These are phyloP conservation scores for Synergus japonicus DNA, from an alignment of 2,888 invertebrate species.

Conservation along the genomic window DNA sequence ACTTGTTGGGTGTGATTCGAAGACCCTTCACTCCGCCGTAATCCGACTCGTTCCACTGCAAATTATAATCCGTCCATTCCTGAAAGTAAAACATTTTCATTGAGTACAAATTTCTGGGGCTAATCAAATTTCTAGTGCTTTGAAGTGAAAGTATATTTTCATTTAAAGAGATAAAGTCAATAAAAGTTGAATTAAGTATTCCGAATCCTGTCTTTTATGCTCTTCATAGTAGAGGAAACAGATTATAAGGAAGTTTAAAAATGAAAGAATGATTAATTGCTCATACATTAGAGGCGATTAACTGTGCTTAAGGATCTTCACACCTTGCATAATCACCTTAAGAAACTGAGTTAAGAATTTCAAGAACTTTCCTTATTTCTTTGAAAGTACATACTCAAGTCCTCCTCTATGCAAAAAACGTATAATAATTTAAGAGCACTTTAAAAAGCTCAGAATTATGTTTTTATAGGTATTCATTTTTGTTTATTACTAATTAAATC, in stretches of 20 bases:
- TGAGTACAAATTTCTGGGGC: neutral
- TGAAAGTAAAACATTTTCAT: slow-evolving; percentile 74
- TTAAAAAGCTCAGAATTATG: neutral
- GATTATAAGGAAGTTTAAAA: neutral
- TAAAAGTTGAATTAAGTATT: neutral
- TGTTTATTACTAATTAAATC: neutral
- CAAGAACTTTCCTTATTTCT: neutral
- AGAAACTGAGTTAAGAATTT: neutral
- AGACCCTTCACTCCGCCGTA: slow-evolving; percentile 96
- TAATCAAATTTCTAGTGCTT: too few relatives aligned
- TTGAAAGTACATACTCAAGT: neutral
- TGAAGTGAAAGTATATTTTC: too few relatives aligned
- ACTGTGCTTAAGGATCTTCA: neutral
- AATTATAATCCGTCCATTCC: slow-evolving; percentile 99
- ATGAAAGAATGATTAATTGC: neutral
- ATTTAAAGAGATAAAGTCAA: too few relatives aligned
- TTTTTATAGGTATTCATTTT: neutral
- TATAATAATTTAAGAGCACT: neutral
- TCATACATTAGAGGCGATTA: neutral
- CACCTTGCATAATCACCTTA: neutral
- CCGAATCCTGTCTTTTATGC: neutral
- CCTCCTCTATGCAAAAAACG: neutral
- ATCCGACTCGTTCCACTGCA: slow-evolving; percentile 97
- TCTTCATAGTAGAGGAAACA: neutral
- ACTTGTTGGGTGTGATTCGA: slow-evolving; percentile 94